phyloP scores from a whole-genome alignment of 1,140 invertebrate genomes.

The Zeugodacus cucurbitae region DNA sequence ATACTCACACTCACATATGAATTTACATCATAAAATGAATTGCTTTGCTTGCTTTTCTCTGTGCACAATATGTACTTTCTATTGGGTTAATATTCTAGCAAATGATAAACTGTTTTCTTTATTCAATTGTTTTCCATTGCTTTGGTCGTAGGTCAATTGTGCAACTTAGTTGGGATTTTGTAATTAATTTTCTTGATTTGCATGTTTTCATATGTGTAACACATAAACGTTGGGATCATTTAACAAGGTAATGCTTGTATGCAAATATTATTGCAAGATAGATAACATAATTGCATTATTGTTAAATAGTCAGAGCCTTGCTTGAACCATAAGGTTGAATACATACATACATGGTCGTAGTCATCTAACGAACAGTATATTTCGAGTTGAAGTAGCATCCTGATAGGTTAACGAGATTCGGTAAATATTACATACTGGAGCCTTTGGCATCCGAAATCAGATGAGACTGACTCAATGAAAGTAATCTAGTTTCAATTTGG shows the following conservation, averaged over 20 bases:
- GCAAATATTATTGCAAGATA: neutral
- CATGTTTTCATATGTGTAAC: neutral
- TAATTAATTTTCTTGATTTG: conserved; percentile 4
- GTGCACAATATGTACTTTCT: neutral
- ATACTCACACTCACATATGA: neutral
- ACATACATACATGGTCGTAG: too few species aligned
- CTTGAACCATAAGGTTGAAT: too few species aligned
- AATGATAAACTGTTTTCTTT: neutral
- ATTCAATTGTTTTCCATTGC: neutral
- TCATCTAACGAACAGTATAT: too few species aligned
- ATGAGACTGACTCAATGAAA: too few species aligned
- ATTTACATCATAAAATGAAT: neutral
- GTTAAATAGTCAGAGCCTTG: too few species aligned
- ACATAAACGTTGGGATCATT: neutral
- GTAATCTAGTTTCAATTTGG: too few species aligned
- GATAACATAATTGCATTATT: neutral
- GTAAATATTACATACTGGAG: too few species aligned
- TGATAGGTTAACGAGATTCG: too few species aligned
- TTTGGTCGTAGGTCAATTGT: neutral
- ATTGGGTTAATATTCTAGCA: neutral
- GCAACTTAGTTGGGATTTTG: neutral
- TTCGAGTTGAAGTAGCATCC: too few species aligned
- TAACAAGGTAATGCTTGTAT: neutral
- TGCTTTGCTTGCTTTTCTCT: neutral
- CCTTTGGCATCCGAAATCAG: too few species aligned